Percentiles rank a stretch among this genome's conserved stretches.
These are phyloP conservation scores for Oedothorax gibbosus DNA, from an alignment of 1,140 invertebrate species.

Conservation along the genomic window DNA sequence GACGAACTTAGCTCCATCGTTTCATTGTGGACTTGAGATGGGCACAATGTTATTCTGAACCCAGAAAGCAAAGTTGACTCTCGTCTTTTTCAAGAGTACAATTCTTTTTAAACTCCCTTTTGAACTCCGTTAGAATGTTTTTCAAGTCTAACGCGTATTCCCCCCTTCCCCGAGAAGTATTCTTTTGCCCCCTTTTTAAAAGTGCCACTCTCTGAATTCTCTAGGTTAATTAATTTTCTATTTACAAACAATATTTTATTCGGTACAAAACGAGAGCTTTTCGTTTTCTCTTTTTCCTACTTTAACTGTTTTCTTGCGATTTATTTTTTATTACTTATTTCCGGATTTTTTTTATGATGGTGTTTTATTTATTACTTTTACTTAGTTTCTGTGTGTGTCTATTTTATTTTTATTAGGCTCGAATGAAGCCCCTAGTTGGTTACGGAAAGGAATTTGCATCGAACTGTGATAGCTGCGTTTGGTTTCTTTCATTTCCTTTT, in stretches of 20 bases:
- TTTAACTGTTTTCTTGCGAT: slow-evolving; percentile 10
- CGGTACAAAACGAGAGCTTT: slow-evolving; percentile 16
- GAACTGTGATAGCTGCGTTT: too few species aligned
- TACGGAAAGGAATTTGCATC: too few species aligned
- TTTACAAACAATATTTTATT: slow-evolving; percentile 59
- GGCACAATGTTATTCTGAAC: slow-evolving; percentile 29
- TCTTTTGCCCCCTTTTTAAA: slow-evolving; percentile 10
- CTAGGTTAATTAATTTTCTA: slow-evolving; percentile 58
- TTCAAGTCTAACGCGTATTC: slow-evolving; percentile 52
- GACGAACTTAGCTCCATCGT: slow-evolving; percentile 12
- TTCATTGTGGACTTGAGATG: slow-evolving; percentile 33
- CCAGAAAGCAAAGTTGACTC: slow-evolving; percentile 29
- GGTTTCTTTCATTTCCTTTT: too few species aligned
- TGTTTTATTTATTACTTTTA: too few species aligned
- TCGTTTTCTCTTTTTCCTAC: slow-evolving; percentile 12
- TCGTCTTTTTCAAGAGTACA: slow-evolving; percentile 23
- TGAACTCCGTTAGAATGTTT: slow-evolving; percentile 56
- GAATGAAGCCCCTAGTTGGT: too few species aligned
- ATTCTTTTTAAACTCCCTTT: slow-evolving; percentile 57
- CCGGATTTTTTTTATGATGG: too few species aligned
- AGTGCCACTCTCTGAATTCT: slow-evolving; percentile 26
- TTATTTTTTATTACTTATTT: too few species aligned
- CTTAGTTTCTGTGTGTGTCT: too few species aligned
- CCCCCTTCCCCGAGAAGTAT: not conserved
- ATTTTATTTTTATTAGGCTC: too few species aligned